These are phyloP conservation scores for Ochlodes sylvanus DNA, from an alignment of 2,888 invertebrate genomes.

Conservation along the genomic window DNA sequence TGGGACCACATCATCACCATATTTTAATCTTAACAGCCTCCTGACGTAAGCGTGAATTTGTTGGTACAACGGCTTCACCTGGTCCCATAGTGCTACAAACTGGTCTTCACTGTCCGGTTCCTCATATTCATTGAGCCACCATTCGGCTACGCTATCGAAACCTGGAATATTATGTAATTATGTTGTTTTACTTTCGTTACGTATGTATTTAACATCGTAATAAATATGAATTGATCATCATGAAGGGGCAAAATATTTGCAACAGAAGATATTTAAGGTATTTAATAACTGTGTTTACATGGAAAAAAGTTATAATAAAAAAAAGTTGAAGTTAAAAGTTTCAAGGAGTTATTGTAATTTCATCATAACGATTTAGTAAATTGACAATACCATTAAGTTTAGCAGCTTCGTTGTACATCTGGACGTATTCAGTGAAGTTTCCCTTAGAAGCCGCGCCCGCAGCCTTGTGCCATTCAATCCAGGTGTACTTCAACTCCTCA, in stretches of 20 bases:
- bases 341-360: no score
- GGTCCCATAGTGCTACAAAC: constrained; percentile 88
- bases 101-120: constrained; percentile 87
- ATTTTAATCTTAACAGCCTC: constrained; percentile 86
- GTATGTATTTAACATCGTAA: no score
- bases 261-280: no score
- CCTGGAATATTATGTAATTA: constrained; percentile 71
- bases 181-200: not conserved
- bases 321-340: no score
- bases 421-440: constrained; percentile 87
- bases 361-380: not conserved
- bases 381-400: constrained; percentile 85
- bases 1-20: constrained; percentile 87
- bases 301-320: no score
- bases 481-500: constrained; percentile 90
- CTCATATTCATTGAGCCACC: constrained; percentile 90
- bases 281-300: no score
- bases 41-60: constrained; percentile 94
- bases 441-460: constrained; percentile 88
- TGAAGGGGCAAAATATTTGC: no score
- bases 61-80: constrained; percentile 91
- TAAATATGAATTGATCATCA: no score
- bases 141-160: constrained; percentile 87
- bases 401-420: constrained; percentile 89
- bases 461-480: constrained; percentile 92